Evolutionary conservation across 2,797 vertebrate genomes (phyloP), one percentile per base, ranked within the genome.

Genomic region (Pitangus sulphuratus): DNA sequence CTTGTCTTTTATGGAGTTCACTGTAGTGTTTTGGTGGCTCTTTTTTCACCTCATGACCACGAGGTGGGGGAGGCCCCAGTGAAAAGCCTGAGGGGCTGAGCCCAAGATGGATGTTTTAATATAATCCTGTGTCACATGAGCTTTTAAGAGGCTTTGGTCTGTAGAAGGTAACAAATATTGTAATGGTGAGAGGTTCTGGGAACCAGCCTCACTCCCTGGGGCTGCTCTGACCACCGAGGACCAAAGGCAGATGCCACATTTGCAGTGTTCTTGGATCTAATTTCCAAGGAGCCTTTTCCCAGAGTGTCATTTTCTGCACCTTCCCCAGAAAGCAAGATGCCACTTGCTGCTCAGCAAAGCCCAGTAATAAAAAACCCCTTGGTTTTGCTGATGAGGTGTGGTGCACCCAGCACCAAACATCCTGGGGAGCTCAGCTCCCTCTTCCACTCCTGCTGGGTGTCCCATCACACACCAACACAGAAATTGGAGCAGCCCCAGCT

Each of bases 101-200:
- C 11, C 56, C 28, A 11, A 25, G 58, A 48, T 8, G 30, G 28
- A 8, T 11, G 4, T 71, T 90, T 54, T 47, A 42, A 35, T 37
- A 2, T 0, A 4, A 31, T 12, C 24, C n/a, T 47, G 35, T 11
- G 6, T 30, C 39, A 28, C 11, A 7, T 0, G 0, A 42, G 19
- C 5, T 62, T 81, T 45, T 30, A 25, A 31, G 64, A 56, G 20
- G 39, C 8, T 57, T 65, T 44, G 81, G 13, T 19, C 22, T 58
- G 24, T 11, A 37, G 44, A 24, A 71, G 37, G 28, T 68, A 70
- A 48, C 9, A 42, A 51, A 24, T 6, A 8, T 12, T 37, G 65
- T 24, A 8, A 2, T 5, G 31, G 48, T 37, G 48, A 60, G 70
- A 68, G 8, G 22, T 9, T 54, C 53, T 78, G 74, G 74, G 91